A percentile compares a stretch with the other conserved stretches of the same genome.
Evolutionary conservation across 2,888 invertebrate genomes (phyloP).

Genomic region (Hydroisotoma schaefferi): DNA sequence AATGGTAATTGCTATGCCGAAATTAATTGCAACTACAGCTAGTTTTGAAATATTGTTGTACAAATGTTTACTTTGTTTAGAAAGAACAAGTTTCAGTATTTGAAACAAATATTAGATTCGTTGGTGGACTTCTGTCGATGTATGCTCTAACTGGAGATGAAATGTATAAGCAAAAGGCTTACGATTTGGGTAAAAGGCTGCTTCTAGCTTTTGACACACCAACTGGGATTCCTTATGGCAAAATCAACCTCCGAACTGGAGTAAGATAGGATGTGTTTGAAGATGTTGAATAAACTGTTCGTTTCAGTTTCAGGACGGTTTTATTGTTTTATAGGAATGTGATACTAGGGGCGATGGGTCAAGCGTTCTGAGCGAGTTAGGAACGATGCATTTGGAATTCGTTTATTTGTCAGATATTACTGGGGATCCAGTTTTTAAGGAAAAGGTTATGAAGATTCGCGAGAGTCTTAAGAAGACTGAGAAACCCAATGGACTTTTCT

Average conservation of each 20-base stretch:
- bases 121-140: slow-evolving; percentile 89
- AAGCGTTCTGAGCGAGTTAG: slow-evolving; percentile 94
- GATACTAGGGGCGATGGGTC: slow-evolving; percentile 88
- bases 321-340: slow-evolving; percentile 68
- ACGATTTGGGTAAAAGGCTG: slow-evolving; percentile 84
- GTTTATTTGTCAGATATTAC: slow-evolving; percentile 92
- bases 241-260: slow-evolving; percentile 58
- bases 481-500: slow-evolving; percentile 87
- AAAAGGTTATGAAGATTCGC: slow-evolving; percentile 85
- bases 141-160: slow-evolving; percentile 95
- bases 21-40: too few relatives aligned
- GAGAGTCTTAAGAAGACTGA: slow-evolving; percentile 76
- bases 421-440: slow-evolving; percentile 79
- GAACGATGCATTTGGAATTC: slow-evolving; percentile 94
- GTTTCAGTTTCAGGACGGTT: slow-evolving; percentile 53
- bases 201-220: slow-evolving; percentile 96
- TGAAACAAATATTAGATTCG: slow-evolving; percentile 95
- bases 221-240: slow-evolving; percentile 90
- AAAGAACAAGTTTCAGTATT: slow-evolving; percentile 92
- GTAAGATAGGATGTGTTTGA: slow-evolving; percentile 16
- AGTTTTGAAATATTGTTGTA: too few relatives aligned
- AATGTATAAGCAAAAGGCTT: slow-evolving; percentile 88
- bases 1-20: slow-evolving; percentile 51
- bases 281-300: not conserved
- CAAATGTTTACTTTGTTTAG: slow-evolving; percentile 57